phyloP scores from a whole-genome alignment of 1,140 invertebrate species.

The Aradophagus sp. region DNA sequence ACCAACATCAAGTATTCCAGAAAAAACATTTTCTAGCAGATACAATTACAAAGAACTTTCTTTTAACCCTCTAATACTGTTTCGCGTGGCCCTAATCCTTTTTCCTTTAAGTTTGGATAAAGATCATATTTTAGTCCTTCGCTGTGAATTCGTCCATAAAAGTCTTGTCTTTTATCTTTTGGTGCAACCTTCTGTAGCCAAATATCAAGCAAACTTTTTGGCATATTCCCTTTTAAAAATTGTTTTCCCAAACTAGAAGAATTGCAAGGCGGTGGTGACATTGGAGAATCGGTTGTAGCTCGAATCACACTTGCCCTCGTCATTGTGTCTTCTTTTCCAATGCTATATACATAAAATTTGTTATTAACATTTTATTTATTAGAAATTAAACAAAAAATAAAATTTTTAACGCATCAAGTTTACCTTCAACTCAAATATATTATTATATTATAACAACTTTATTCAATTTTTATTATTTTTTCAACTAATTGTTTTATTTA shows the following conservation, averaged over 20 bases:
- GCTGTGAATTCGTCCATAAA: conserved; percentile 84
- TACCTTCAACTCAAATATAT: too few species aligned
- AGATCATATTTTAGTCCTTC: conserved; percentile 82
- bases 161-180: conserved; percentile 82
- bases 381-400: too few species aligned
- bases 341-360: too few species aligned
- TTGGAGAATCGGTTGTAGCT: conserved; percentile 87
- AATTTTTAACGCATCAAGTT: conserved; percentile 2
- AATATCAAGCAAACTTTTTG: conserved; percentile 81
- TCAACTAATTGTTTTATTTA: too few species aligned
- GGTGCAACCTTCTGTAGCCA: conserved; percentile 75
- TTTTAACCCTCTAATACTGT: conserved; percentile 65
- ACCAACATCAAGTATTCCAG: too few species aligned
- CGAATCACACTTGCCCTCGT: conserved; percentile 82
- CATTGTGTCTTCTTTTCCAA: conserved; percentile 71
- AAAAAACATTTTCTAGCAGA: too few species aligned
- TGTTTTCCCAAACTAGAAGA: conserved; percentile 68
- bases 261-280: conserved; percentile 81
- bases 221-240: conserved; percentile 62
- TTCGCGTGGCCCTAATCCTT: conserved; percentile 65
- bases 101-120: conserved; percentile 83
- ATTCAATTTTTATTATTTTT: too few species aligned
- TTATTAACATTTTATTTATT: too few species aligned
- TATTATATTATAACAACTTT: too few species aligned
- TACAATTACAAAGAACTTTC: too few species aligned